Evolutionary conservation across 2,888 invertebrate genomes (phyloP).

Genomic region (Hololepta plana): DNA sequence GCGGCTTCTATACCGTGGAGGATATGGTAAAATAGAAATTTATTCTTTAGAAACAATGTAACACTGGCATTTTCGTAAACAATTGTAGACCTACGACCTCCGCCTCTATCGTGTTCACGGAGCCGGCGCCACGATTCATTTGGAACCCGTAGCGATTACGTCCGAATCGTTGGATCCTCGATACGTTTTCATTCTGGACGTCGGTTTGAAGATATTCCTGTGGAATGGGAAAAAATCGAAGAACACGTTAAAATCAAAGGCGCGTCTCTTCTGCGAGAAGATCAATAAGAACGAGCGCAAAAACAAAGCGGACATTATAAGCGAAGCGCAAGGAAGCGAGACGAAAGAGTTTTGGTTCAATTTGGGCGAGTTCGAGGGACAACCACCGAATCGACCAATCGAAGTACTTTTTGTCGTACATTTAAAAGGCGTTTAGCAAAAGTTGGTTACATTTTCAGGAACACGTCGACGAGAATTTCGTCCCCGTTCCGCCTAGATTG

Average conservation of each 20-base stretch:
- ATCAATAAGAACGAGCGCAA: slow-evolving; percentile 97
- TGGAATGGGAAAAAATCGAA: slow-evolving; percentile 83
- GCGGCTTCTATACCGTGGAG: slow-evolving; percentile 94
- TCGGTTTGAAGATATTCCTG: slow-evolving; percentile 67
- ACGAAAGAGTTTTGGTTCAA: slow-evolving; percentile 68
- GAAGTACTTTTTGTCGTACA: not conserved
- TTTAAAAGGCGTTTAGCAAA: slow-evolving; percentile 5
- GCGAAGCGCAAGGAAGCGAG: slow-evolving; percentile 69
- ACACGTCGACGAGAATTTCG: slow-evolving; percentile 49
- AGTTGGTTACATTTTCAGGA: slow-evolving; percentile 30
- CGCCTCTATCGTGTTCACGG: slow-evolving; percentile 80
- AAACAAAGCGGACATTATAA: slow-evolving; percentile 77
- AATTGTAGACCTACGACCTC: slow-evolving; percentile 52
- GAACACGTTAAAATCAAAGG: slow-evolving; percentile 76
- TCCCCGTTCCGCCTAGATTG: slow-evolving; percentile 51
- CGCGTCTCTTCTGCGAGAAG: slow-evolving; percentile 87
- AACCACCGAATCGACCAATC: slow-evolving; percentile 22
- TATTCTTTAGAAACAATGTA: too few species aligned
- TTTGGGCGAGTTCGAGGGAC: slow-evolving; percentile 39
- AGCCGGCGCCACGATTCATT: slow-evolving; percentile 69
- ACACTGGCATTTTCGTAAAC: too few species aligned
- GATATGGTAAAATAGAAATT: slow-evolving; percentile 62
- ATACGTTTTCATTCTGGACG: slow-evolving; percentile 83
- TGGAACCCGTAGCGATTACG: slow-evolving; percentile 68
- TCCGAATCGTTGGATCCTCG: slow-evolving; percentile 69